phyloP scores from a whole-genome alignment of 2,888 invertebrate species.

The Meiosimyza platycephala region DNA sequence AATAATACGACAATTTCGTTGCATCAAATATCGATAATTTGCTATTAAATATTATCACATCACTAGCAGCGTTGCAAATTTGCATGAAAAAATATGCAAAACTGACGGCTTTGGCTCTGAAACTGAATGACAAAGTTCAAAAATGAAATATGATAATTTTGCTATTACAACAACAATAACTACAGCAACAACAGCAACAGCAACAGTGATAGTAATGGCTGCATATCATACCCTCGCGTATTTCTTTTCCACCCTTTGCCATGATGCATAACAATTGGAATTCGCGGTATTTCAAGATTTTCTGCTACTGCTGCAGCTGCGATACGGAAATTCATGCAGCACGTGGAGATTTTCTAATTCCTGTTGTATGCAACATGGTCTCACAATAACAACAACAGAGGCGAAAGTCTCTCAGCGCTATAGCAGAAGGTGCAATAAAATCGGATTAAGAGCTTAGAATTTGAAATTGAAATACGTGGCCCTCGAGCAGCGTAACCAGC shows the following conservation, averaged over 20 bases:
- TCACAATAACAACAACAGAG: not conserved
- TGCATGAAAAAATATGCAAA: no score
- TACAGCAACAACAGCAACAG: not conserved
- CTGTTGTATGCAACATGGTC: conserved; percentile 5
- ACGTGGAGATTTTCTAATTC: conserved; percentile 4
- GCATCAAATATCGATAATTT: no score
- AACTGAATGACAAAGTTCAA: conserved; percentile 21
- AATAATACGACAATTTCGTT: no score
- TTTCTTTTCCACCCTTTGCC: not conserved
- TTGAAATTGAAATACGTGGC: conserved; percentile 24
- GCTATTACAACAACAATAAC: not conserved
- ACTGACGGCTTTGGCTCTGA: not conserved
- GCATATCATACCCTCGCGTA: not conserved
- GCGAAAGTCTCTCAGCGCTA: not conserved
- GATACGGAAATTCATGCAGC: conserved; percentile 1
- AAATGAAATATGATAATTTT: conserved; percentile 28
- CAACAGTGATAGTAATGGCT: not conserved
- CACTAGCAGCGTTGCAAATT: no score
- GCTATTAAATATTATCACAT: no score
- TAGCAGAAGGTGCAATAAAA: conserved; percentile 31
- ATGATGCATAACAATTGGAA: not conserved
- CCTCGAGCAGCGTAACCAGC: not conserved
- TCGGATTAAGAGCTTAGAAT: conserved; percentile 34
- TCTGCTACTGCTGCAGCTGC: not conserved
- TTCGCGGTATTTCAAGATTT: not conserved